Evolutionary conservation across 2,888 invertebrate genomes (phyloP).

Genomic region (Stenolophus ochropezus): DNA sequence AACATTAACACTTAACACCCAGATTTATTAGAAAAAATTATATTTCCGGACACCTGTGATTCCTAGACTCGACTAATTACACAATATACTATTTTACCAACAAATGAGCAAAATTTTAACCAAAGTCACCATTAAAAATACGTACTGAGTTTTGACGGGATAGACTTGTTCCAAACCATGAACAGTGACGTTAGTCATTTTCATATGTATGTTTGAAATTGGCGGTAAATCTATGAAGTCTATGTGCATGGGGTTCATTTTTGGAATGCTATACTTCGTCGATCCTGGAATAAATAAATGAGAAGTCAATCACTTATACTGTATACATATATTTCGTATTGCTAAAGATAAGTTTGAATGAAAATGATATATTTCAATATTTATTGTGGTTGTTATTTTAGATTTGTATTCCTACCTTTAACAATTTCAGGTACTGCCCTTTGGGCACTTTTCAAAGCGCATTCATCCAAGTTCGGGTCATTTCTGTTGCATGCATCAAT

Average conservation of each 20-base stretch:
- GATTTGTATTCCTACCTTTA: slow-evolving; percentile 26
- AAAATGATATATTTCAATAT: too few relatives aligned
- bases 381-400: background rate
- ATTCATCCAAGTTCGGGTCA: slow-evolving; percentile 45
- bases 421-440: slow-evolving; percentile 32
- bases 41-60: too few relatives aligned
- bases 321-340: too few relatives aligned
- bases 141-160: slow-evolving; percentile 12
- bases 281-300: slow-evolving; percentile 12
- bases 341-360: too few relatives aligned
- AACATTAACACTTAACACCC: too few relatives aligned
- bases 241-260: slow-evolving; percentile 50
- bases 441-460: slow-evolving; percentile 20
- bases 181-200: slow-evolving; percentile 6
- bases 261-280: slow-evolving; percentile 32
- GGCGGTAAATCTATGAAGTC: slow-evolving; percentile 9
- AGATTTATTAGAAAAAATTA: too few relatives aligned
- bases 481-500: slow-evolving; percentile 19
- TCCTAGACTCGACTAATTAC: too few relatives aligned
- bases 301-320: too few relatives aligned
- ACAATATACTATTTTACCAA: too few relatives aligned
- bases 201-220: slow-evolving; percentile 3
- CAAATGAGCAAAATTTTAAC: background rate
- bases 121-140: background rate
- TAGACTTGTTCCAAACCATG: slow-evolving; percentile 9